Evolutionary conservation across 2,888 invertebrate species (phyloP), one percentile per base, ranked within the genome.

Genomic region (Napeogenes inachia): DNA sequence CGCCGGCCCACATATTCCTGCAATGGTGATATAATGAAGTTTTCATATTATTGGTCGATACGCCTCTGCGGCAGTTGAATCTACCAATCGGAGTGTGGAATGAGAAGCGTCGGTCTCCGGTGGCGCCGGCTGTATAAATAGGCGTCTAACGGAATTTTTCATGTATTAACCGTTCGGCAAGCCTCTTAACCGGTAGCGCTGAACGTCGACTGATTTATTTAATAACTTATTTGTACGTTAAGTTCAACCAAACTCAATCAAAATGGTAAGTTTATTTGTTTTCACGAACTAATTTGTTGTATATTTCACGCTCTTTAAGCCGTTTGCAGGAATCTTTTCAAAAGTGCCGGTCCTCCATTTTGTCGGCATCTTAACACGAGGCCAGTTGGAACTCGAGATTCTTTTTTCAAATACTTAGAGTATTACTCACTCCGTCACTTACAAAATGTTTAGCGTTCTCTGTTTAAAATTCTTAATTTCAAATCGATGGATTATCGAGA

Each of bases 151-250:
- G 79, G 81, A 76, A 79, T 80, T 85, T 88, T 82, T 77, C 71
- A 72, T 73, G 73, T 87, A 92, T 87, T 87, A 90, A 91, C 92
- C 92, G 93, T 93, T 94, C 92, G 92, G 92, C 90, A 91, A 92
- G 91, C 93, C 92, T 89, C 94, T 92, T 94, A 87, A 90, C 93
- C 91, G 93, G 93, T 92, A 84, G 79, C 82, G 91, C 92, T 87
- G 91, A 92, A 92, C 91, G 91, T 84, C 84, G 85, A 89, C 87
- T 87, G 87, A 87, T 72, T 73, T 73, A 75, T 76, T 85, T 84
- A 80, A 73, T 89, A 86, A 87, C 79, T 87, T 88, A 86, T 85
- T 82, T 81, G 75, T 87, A 84, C 83, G 75, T 73, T 86, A 86
- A 88, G 86, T 85, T 82, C 81, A 78, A 85, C 82, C 84, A 78